phyloP scores from a whole-genome alignment of 1,140 invertebrate genomes.

The Sinella curviseta region DNA sequence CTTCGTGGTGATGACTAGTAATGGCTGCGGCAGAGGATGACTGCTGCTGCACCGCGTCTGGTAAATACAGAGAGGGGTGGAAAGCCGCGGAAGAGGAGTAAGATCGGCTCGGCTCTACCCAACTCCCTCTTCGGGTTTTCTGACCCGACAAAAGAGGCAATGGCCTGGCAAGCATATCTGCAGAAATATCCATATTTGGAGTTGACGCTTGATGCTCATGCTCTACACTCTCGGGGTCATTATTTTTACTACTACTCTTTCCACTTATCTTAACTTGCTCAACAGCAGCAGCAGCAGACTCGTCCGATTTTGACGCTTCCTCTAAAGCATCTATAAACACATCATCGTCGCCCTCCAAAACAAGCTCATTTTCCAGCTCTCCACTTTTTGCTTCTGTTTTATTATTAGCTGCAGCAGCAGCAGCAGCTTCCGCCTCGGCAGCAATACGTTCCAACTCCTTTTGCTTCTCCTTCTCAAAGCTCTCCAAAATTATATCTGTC shows the following conservation, averaged over 20 bases:
- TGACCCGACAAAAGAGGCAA: conserved; percentile 31
- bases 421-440: conserved; percentile 17
- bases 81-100: conserved; percentile 15
- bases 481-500: conserved; percentile 48
- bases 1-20: not conserved
- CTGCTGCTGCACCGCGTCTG: not conserved
- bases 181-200: conserved; percentile 23
- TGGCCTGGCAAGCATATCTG: conserved; percentile 1
- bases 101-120: conserved; percentile 31
- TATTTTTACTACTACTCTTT: conserved; percentile 1
- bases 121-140: conserved; percentile 40
- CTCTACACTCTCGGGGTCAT: not conserved
- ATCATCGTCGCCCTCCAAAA: conserved; percentile 16
- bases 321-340: conserved; percentile 24
- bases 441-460: conserved; percentile 32
- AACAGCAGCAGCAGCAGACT: not conserved
- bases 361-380: not conserved
- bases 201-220: not conserved
- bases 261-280: conserved; percentile 20
- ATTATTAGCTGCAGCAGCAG: not conserved
- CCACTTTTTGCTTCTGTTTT: conserved; percentile 10
- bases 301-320: conserved; percentile 9
- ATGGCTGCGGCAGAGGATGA: not conserved
- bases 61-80: not conserved
- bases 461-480: conserved; percentile 42